Evolutionary conservation across 2,888 invertebrate species (phyloP), one percentile per base, ranked within the genome.

Genomic region (Drosophila paracracens): DNA sequence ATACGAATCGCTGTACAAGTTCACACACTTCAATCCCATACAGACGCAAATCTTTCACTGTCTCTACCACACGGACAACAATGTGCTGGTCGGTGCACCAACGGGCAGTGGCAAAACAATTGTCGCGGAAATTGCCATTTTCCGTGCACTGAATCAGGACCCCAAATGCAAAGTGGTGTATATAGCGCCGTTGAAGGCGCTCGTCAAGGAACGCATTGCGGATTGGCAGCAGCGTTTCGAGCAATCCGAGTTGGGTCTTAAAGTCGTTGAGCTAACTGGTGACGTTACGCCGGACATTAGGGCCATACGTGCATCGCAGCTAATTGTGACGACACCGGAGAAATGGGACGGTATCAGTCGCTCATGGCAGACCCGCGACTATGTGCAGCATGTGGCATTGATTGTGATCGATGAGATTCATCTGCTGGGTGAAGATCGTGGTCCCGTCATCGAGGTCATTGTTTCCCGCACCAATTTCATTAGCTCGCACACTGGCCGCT

Each of bases 321-420:
- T 99, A 1, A 99, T 99, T 81, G 98, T 99, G 0, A 99, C 99
- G 0, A 99, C 99, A 0, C 99, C 99, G 0, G 99, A 99, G 94
- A 99, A 99, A 93, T 99, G 99, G 99, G 99, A 99, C 93, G 99
- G 99, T 62, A 98, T 99, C 90, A 99, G 98, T 93, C 95, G 99
- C 70, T 98, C 98, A 74, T 99, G 99, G 99, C 98, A 99, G 92
- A 99, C 98, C 0, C 95, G 99, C 82, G 96, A 96, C 92, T 99
- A 99, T 91, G 99, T 99, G 0, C 95, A 96, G 66, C 95, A 97
- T 88, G 98, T 99, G 0, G 96, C 97, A 0, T 94, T 99, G 10
- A 97, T 99, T 76, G 96, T 99, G 36, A 99, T 99, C 79, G 99
- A 99, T 92, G 99, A 99, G 94, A 99, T 99, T 87, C 99, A 99